Conservation (phyloP, 2,888 invertebrate genomes). For the Lithodes maja region DNA sequence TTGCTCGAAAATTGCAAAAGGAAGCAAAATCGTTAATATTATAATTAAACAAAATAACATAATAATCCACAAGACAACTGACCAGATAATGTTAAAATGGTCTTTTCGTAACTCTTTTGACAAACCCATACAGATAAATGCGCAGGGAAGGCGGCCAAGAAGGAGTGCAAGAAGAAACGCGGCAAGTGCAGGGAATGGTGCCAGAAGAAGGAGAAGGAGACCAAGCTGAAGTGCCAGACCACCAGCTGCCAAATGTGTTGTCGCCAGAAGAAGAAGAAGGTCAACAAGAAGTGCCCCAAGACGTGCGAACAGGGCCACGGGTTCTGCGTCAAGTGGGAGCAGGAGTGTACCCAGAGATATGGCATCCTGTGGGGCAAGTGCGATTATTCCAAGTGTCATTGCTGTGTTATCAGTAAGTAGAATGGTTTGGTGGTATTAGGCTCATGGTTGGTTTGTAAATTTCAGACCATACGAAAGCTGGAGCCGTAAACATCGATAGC, state of each 20-base stretch:
- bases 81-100: too few species aligned
- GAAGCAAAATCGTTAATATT: too few species aligned
- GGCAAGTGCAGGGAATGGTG: conserved; percentile 5
- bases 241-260: neutral
- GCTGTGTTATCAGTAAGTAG: neutral
- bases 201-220: neutral
- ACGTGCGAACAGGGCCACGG: neutral
- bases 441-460: too few species aligned
- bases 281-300: neutral
- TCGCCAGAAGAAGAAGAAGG: neutral
- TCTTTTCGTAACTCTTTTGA: too few species aligned
- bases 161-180: neutral
- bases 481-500: too few species aligned
- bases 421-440: too few species aligned
- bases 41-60: too few species aligned
- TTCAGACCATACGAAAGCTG: too few species aligned
- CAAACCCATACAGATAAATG: neutral
- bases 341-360: neutral
- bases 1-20: too few species aligned
- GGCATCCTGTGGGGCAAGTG: neutral
- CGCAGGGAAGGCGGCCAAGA: neutral
- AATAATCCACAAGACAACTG: too few species aligned
- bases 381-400: neutral
- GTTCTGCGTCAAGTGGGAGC: neutral
- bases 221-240: neutral